Evolutionary conservation across 1,140 invertebrate species (phyloP), one percentile per base, ranked within the genome.

Genomic region (Drepana arcuata): DNA sequence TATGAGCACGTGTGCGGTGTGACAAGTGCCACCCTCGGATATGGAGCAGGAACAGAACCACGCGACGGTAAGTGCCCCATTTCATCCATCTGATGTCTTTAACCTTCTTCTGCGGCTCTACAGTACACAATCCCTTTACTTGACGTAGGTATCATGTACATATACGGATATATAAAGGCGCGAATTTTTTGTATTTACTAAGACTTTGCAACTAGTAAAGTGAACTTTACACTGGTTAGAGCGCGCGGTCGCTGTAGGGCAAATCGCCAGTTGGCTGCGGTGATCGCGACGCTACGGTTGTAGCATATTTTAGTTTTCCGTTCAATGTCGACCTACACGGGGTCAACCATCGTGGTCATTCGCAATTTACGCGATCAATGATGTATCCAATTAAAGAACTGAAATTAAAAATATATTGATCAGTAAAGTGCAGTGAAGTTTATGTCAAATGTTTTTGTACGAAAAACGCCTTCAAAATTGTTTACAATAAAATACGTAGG

Each of bases 251-350:
- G 56, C 54, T 56, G 53, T 58, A 71, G 67, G 74, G 74, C 74
- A 79, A 70, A 40, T 27, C 74, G 74, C 74, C 74, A 79, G 74
- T 75, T 79, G 74, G 74, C 71, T 48, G 51, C 55, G 58, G 56
- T 31, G 49, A 62, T 63, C 48, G 57, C 56, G 43, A 44, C 60
- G 52, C 48, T 44, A 50, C 61, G 61, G 69, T 68, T 58, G 67
- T 37, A 34, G 41, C 18, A 42, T 43, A 14, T 28, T 40, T 46
- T 27, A 36, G 47, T 50, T 60, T 62, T 43, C 44, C 45, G 52
- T 54, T 26, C 32, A 48, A 18, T 27, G 39, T 46, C 55, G 48
- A 59, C 52, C 51, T 59, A 42, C 35, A 31, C 48, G 36, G 49
- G 52, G 44, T 53, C 53, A 56, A 28, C 13, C 23, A 12, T 26